Conservation (phyloP, 2,888 invertebrate species). For the Euproctis similis region DNA sequence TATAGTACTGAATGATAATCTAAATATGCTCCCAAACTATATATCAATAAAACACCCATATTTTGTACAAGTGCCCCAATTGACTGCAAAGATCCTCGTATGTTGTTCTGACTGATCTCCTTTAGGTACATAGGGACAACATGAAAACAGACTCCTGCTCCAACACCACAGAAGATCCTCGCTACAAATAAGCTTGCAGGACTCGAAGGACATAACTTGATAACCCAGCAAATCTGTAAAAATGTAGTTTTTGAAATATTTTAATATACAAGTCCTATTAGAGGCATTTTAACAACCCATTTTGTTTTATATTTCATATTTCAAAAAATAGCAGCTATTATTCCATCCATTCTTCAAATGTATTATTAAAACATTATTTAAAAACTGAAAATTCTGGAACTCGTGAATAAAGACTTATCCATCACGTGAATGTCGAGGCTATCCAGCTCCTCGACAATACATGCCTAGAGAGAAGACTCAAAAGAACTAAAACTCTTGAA, state of each 20-base stretch:
- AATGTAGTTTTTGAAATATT: background rate
- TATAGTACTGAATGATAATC: slow-evolving; percentile 40
- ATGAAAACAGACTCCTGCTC: slow-evolving; percentile 37
- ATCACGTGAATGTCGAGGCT: no score
- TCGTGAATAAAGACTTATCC: no score
- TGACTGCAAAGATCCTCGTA: slow-evolving; percentile 39
- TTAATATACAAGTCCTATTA: no score
- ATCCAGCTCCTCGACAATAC: no score
- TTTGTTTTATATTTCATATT: no score
- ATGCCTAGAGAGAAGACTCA: no score
- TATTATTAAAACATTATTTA: no score
- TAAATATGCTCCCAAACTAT: slow-evolving; percentile 38
- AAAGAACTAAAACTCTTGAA: no score
- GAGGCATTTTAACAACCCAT: no score
- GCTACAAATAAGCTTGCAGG: slow-evolving; percentile 30
- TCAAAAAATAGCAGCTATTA: no score
- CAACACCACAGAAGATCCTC: slow-evolving; percentile 33
- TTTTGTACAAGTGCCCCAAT: slow-evolving; percentile 32
- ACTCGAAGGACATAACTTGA: slow-evolving; percentile 27
- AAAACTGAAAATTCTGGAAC: no score
- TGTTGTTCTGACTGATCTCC: slow-evolving; percentile 43
- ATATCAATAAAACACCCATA: slow-evolving; percentile 39
- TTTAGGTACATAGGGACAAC: slow-evolving; percentile 43
- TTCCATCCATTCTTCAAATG: no score
- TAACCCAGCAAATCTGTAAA: slow-evolving; percentile 32